Percentiles rank a stretch among this genome's conserved stretches.
Evolutionary conservation across 2,888 invertebrate genomes (phyloP).

Genomic region (Altica lythri): DNA sequence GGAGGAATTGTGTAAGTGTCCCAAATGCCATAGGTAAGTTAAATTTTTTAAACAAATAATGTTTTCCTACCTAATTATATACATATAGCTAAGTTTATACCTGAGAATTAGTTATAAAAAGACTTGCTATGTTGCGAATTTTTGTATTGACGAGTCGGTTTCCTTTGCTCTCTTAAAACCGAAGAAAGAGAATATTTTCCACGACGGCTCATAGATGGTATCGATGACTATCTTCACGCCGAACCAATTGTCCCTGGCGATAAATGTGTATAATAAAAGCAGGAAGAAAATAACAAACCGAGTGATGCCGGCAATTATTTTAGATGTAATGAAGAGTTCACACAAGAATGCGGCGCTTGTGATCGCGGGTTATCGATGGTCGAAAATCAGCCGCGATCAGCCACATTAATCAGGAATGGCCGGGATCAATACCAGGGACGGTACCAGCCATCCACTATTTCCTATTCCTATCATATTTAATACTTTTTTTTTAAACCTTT

Average conservation of each 20-base stretch:
- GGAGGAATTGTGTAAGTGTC: too few species aligned
- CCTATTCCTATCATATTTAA: too few species aligned
- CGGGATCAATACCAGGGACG: constrained; percentile 32
- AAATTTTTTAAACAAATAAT: too few species aligned
- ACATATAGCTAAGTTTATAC: too few species aligned
- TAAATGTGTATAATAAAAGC: constrained; percentile 30
- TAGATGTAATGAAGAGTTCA: constrained; percentile 49
- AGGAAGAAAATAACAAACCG: constrained; percentile 35
- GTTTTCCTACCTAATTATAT: too few species aligned
- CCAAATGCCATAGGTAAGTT: too few species aligned
- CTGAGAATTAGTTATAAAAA: too few species aligned
- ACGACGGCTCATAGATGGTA: constrained; percentile 25
- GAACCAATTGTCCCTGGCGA: constrained; percentile 32
- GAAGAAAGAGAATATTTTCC: constrained; percentile 17
- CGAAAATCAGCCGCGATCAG: constrained; percentile 46
- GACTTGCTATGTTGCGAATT: too few species aligned
- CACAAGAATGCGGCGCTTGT: constrained; percentile 46
- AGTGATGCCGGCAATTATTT: constrained; percentile 44
- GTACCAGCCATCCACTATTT: too few species aligned
- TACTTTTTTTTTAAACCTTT: too few species aligned
- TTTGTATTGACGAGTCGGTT: neutral
- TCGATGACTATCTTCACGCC: constrained; percentile 25
- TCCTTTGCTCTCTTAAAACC: constrained; percentile 2
- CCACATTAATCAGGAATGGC: constrained; percentile 46
- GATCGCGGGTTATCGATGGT: constrained; percentile 45